phyloP scores from a whole-genome alignment of 2,797 vertebrate species.

The Carcharodon carcharias region DNA sequence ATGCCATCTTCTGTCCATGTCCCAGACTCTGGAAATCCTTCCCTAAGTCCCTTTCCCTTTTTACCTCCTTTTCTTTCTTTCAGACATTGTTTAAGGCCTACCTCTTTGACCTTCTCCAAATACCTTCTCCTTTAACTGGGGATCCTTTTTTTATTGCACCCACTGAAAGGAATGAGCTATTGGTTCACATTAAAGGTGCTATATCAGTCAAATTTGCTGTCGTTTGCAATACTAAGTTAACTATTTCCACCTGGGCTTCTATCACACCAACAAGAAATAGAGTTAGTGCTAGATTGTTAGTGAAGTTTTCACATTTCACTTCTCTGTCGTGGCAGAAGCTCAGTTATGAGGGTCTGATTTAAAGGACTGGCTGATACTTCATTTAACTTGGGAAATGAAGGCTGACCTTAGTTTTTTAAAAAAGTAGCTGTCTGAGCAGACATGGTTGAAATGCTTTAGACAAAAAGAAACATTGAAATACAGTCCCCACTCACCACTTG shows the following conservation, averaged over 20 bases:
- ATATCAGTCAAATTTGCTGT: background rate
- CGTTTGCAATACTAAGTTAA: background rate
- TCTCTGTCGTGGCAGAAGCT: background rate
- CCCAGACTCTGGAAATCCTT: background rate
- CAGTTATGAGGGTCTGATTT: background rate
- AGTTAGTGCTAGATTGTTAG: background rate
- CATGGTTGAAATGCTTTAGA: background rate
- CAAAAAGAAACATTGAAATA: background rate
- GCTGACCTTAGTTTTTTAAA: background rate
- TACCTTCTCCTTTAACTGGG: background rate
- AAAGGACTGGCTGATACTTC: background rate
- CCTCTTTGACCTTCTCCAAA: background rate
- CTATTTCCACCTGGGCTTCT: background rate
- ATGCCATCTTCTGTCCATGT: background rate
- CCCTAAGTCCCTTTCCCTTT: background rate
- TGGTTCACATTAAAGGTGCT: background rate
- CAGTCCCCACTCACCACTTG: background rate
- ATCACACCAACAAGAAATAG: background rate
- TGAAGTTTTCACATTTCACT: background rate
- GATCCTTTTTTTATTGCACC: background rate
- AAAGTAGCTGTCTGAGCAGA: background rate
- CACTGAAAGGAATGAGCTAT: background rate
- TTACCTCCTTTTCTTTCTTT: background rate
- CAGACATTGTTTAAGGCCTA: background rate
- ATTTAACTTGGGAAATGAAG: background rate